phyloP scores from a whole-genome alignment of 2,888 invertebrate genomes.

The Graphium colonna region DNA sequence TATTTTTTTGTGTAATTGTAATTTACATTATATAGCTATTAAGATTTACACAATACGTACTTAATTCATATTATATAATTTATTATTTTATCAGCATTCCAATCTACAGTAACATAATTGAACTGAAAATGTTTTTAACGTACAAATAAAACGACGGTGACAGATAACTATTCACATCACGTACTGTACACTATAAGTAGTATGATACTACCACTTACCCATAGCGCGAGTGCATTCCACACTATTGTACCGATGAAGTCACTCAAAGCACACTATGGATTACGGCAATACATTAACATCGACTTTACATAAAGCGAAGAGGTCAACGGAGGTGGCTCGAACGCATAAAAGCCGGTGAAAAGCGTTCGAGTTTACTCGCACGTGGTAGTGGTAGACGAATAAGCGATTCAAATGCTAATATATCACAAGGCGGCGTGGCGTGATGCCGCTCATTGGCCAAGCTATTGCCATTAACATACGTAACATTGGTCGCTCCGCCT shows the following conservation, averaged over 20 bases:
- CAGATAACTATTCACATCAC: constrained; percentile 49
- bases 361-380: constrained; percentile 39
- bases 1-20: background rate
- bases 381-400: constrained; percentile 56
- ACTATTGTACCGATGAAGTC: constrained; percentile 40
- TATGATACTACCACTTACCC: constrained; percentile 56
- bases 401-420: constrained; percentile 78
- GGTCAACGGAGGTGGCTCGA: constrained; percentile 47
- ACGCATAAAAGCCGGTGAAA: constrained; percentile 63
- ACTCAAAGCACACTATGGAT: constrained; percentile 42
- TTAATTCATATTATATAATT: background rate
- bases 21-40: background rate
- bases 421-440: constrained; percentile 71
- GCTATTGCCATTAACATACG: constrained; percentile 74
- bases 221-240: constrained; percentile 37
- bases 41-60: background rate
- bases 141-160: constrained; percentile 41
- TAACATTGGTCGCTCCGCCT: constrained; percentile 65
- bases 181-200: constrained; percentile 34
- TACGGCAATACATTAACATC: constrained; percentile 53
- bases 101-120: too few relatives aligned
- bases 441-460: constrained; percentile 71
- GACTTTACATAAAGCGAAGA: constrained; percentile 60
- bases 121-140: background rate
- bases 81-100: too few relatives aligned